Conservation (phyloP, 2,797 vertebrate genomes). For the Pangasius krempfi region DNA sequence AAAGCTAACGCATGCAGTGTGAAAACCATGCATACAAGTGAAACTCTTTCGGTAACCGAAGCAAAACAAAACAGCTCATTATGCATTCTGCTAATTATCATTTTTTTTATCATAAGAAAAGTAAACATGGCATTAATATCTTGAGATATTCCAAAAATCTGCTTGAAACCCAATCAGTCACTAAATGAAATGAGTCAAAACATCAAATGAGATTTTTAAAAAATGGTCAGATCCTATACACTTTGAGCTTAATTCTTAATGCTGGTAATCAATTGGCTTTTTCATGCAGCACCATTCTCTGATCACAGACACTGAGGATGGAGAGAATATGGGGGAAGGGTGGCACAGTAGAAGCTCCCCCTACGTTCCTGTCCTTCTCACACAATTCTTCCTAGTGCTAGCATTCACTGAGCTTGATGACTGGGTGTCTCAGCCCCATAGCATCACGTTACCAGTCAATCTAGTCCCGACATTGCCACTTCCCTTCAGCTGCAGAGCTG, state of each 20-base stretch:
- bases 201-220: not conserved
- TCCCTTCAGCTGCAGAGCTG: slow-evolving; percentile 58
- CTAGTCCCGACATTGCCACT: slow-evolving; percentile 58
- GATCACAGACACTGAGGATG: slow-evolving; percentile 48
- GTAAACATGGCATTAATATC: not conserved
- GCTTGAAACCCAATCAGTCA: not conserved
- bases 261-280: slow-evolving; percentile 70
- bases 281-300: slow-evolving; percentile 61
- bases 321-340: slow-evolving; percentile 60
- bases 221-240: not conserved
- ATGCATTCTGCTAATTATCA: not conserved
- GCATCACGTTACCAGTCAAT: slow-evolving; percentile 61
- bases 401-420: slow-evolving; percentile 34
- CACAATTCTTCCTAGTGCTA: slow-evolving; percentile 22
- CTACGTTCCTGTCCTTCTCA: slow-evolving; percentile 56
- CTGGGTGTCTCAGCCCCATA: slow-evolving; percentile 51
- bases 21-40: slow-evolving; percentile 22
- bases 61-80: slow-evolving; percentile 23
- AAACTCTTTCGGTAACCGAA: slow-evolving; percentile 33
- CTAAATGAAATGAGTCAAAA: slow-evolving; percentile 33
- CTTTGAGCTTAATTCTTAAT: slow-evolving; percentile 54
- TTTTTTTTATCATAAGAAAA: not conserved
- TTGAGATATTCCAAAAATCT: slow-evolving; percentile 12
- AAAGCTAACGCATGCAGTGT: slow-evolving; percentile 10
- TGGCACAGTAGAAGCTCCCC: slow-evolving; percentile 49